Conservation (phyloP, 2,888 invertebrate genomes). For the Argyresthia goedartella region DNA sequence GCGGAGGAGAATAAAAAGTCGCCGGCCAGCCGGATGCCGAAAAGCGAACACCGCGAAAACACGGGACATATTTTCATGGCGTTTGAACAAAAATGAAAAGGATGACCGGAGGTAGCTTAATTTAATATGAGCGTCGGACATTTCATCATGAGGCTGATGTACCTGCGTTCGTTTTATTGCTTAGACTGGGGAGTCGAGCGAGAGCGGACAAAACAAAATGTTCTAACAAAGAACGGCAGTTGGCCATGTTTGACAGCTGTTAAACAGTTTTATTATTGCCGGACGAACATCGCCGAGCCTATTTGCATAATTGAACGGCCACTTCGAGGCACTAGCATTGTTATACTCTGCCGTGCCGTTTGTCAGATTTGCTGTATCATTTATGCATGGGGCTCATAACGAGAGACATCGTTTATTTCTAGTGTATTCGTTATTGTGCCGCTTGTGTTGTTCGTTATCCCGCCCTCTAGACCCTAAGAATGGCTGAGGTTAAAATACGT, state of each 20-base stretch:
- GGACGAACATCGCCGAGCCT: constrained; percentile 58
- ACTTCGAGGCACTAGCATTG: constrained; percentile 67
- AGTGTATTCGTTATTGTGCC: constrained; percentile 63
- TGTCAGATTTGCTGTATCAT: constrained; percentile 69
- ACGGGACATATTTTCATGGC: constrained; percentile 63
- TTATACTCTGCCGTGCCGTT: constrained; percentile 68
- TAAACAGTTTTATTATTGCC: constrained; percentile 69
- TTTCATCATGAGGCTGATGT: constrained; percentile 52
- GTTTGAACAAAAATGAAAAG: constrained; percentile 68
- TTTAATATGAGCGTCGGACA: constrained; percentile 62
- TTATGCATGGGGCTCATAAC: constrained; percentile 67
- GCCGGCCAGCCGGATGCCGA: constrained; percentile 34
- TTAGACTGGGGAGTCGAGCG: constrained; percentile 39
- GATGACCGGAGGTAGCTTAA: constrained; percentile 58
- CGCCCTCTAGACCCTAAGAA: constrained; percentile 43
- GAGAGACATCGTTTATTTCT: constrained; percentile 56
- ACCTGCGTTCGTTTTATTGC: constrained; percentile 59
- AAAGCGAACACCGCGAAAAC: constrained; percentile 46
- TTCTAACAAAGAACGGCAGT: constrained; percentile 27
- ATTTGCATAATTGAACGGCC: constrained; percentile 72
- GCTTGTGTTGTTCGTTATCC: constrained; percentile 58
- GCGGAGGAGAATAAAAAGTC: constrained; percentile 39
- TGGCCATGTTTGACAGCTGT: constrained; percentile 57
- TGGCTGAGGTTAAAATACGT: constrained; percentile 37
- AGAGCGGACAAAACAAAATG: constrained; percentile 39